A percentile compares a stretch with the other conserved stretches of the same genome.
Evolutionary conservation across 2,113 vertebrate species (phyloP).

Genomic region (Chlorodrepanis virens): DNA sequence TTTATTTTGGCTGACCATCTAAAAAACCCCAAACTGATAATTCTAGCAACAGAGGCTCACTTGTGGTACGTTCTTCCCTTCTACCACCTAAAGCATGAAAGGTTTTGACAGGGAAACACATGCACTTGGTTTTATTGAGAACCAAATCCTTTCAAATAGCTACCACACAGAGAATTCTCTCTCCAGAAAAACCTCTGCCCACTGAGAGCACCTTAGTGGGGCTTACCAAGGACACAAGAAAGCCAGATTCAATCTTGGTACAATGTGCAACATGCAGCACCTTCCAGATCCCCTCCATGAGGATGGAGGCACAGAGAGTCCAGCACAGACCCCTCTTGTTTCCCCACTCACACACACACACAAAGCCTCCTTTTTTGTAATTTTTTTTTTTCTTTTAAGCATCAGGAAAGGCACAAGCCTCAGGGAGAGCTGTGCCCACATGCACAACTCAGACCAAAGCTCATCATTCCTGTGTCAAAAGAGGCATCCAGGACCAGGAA

Average conservation of each 20-base stretch:
- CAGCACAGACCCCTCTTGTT: background rate
- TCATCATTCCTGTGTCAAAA: background rate
- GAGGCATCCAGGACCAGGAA: background rate
- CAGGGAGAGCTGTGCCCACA: too few species aligned
- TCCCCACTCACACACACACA: background rate
- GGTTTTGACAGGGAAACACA: background rate
- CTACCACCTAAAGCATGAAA: background rate
- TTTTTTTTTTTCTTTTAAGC: background rate
- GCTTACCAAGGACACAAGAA: background rate
- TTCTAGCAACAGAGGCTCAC: background rate
- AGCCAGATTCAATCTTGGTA: background rate
- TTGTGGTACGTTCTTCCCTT: background rate
- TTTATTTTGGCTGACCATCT: background rate
- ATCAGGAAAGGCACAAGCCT: background rate
- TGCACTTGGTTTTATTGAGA: background rate
- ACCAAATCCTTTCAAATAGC: background rate
- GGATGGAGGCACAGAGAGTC: background rate
- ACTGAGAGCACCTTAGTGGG: rapidly evolving
- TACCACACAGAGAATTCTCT: background rate
- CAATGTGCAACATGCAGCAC: rapidly evolving
- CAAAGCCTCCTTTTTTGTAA: background rate
- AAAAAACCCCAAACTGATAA: background rate
- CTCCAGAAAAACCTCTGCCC: background rate
- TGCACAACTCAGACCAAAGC: background rate
- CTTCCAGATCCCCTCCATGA: rapidly evolving